Percentiles rank a stretch among this genome's conserved stretches.
phyloP scores from a whole-genome alignment of 2,113 vertebrate species.

The Crotalus helleri region DNA sequence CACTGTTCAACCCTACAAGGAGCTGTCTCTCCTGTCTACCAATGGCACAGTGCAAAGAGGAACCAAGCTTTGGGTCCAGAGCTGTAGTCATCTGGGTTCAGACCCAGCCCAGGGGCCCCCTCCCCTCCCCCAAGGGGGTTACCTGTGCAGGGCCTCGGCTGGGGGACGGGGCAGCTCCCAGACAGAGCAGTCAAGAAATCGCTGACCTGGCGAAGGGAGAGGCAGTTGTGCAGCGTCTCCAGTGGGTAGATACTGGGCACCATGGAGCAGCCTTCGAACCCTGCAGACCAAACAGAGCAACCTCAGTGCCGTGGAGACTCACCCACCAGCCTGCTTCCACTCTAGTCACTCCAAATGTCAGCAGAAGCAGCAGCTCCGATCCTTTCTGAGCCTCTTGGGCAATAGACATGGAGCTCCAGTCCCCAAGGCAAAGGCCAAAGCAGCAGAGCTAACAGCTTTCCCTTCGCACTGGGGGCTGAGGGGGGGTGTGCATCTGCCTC shows the following conservation, averaged over 20 bases:
- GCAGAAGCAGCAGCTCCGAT: neutral
- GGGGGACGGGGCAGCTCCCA: constrained; percentile 78
- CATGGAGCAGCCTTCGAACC: constrained; percentile 99
- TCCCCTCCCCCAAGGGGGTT: neutral
- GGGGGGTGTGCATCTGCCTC: neutral
- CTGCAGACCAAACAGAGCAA: constrained; percentile 67
- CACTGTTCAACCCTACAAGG: neutral
- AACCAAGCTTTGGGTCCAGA: neutral
- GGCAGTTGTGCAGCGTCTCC: constrained; percentile 98
- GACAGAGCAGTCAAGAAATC: constrained; percentile 86
- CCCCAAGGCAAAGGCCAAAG: neutral
- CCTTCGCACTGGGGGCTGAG: neutral
- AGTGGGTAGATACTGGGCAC: constrained; percentile 96
- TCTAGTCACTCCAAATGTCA: neutral
- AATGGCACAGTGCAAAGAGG: neutral
- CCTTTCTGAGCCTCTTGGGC: neutral
- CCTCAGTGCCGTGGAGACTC: neutral
- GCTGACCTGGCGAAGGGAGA: constrained; percentile 92
- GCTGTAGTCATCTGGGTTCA: no score
- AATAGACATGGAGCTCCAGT: neutral
- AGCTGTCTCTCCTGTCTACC: neutral
- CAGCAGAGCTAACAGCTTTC: neutral
- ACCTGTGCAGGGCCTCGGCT: constrained; percentile 83
- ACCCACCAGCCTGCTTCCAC: neutral
- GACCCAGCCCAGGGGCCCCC: neutral